A percentile compares a stretch with the other conserved stretches of the same genome.
phyloP scores from a whole-genome alignment of 1,140 invertebrate species.

The Watersipora subatra region DNA sequence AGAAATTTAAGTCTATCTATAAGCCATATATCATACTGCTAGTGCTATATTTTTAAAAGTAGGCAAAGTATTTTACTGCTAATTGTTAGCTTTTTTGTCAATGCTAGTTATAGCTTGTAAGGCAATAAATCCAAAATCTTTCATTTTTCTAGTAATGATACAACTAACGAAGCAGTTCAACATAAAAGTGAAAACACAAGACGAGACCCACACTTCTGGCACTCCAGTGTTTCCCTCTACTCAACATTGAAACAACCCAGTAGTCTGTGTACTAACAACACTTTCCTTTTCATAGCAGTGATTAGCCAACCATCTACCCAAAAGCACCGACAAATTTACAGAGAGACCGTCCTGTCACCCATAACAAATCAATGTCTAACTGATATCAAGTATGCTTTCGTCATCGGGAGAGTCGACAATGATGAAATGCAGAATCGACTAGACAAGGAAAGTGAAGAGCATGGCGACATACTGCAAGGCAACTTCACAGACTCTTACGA shows the following conservation, averaged over 20 bases:
- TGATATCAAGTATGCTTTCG: neutral
- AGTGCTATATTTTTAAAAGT: no score
- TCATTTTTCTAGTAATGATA: no score
- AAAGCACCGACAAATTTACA: neutral
- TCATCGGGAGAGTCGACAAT: neutral
- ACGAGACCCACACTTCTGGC: neutral
- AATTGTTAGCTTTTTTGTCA: no score
- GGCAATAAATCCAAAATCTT: no score
- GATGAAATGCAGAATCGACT: neutral
- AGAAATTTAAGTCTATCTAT: no score
- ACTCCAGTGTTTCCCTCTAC: neutral
- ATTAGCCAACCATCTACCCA: neutral
- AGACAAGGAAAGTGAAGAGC: constrained; percentile 3
- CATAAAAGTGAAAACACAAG: no score
- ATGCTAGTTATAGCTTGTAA: no score
- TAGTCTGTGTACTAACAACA: neutral
- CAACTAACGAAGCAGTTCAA: no score
- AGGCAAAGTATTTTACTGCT: no score
- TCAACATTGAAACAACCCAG: neutral
- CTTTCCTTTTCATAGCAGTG: neutral
- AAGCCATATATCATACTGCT: no score
- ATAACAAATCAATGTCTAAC: neutral
- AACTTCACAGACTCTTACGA: constrained; percentile 22
- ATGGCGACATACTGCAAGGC: constrained; percentile 27
- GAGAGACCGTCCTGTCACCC: neutral